Conservation (phyloP, 1,140 invertebrate species). For the Gryllus bimaculatus region DNA sequence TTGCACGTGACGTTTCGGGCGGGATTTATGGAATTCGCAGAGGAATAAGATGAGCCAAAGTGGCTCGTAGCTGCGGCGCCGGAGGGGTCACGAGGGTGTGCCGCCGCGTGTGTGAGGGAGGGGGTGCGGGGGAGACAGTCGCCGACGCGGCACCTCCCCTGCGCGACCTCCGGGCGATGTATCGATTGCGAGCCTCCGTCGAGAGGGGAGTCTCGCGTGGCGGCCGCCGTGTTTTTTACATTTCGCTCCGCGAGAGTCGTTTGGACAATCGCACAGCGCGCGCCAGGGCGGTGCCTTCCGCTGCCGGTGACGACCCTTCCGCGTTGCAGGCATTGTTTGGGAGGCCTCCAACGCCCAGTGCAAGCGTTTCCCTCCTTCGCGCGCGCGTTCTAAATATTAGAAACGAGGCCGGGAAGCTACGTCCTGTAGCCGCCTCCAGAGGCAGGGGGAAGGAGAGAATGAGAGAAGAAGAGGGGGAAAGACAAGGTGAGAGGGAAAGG, state of each 20-base stretch:
- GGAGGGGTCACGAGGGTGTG: not conserved
- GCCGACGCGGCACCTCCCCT: not conserved
- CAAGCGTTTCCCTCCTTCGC: no score
- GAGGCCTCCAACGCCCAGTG: no score
- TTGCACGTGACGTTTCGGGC: not conserved
- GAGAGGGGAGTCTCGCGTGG: not conserved
- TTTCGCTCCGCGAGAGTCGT: not conserved
- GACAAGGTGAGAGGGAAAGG: no score
- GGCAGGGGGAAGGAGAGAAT: no score
- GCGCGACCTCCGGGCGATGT: not conserved
- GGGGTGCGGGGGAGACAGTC: not conserved
- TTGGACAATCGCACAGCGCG: not conserved
- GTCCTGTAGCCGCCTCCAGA: no score
- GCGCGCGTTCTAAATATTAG: no score
- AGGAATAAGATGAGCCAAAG: not conserved
- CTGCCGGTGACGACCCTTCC: not conserved
- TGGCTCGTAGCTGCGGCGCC: no score
- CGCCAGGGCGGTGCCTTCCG: not conserved
- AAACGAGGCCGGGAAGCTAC: no score
- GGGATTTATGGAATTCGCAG: not conserved
- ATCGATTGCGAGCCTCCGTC: not conserved
- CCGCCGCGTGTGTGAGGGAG: not conserved
- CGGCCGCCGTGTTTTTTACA: not conserved
- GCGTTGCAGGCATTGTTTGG: no score
- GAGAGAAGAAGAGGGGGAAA: no score